Evolutionary conservation across 2,113 vertebrate genomes (phyloP).

Genomic region (Megaleporinus macrocephalus): DNA sequence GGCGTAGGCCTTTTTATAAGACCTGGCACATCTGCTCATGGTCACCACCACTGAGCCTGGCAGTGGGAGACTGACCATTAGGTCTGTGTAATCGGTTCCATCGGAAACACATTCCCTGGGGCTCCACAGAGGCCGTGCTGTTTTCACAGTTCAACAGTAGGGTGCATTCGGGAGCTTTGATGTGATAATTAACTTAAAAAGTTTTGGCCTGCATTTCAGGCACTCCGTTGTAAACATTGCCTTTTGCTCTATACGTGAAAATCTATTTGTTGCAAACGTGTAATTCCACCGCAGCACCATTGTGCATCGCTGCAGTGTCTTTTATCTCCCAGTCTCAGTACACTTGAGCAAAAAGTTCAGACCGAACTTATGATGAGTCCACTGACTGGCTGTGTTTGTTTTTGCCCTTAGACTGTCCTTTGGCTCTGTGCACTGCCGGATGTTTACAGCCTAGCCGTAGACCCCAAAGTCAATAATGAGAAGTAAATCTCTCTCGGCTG

Average conservation of each 20-base stretch:
- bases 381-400: background rate
- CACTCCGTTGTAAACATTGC: background rate
- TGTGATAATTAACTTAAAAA: conserved; percentile 2
- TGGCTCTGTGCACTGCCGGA: conserved; percentile 29
- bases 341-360: background rate
- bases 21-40: conserved; percentile 1
- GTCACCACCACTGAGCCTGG: background rate
- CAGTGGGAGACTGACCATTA: background rate
- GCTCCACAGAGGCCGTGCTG: background rate
- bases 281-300: background rate
- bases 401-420: background rate
- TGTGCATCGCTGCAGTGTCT: background rate
- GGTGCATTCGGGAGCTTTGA: background rate
- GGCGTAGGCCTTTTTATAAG: conserved; percentile 10
- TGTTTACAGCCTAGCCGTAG: conserved; percentile 40
- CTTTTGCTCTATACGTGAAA: background rate
- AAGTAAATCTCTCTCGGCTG: conserved; percentile 31
- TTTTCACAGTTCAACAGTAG: conserved; percentile 15
- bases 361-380: too few relatives aligned
- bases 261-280: background rate
- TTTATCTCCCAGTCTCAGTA: background rate
- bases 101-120: conserved; percentile 11
- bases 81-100: conserved; percentile 19
- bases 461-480: conserved; percentile 30
- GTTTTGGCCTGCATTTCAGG: conserved; percentile 5